Evolutionary conservation across 2,797 vertebrate species (phyloP).

Genomic region (Pogoniulus pusillus): DNA sequence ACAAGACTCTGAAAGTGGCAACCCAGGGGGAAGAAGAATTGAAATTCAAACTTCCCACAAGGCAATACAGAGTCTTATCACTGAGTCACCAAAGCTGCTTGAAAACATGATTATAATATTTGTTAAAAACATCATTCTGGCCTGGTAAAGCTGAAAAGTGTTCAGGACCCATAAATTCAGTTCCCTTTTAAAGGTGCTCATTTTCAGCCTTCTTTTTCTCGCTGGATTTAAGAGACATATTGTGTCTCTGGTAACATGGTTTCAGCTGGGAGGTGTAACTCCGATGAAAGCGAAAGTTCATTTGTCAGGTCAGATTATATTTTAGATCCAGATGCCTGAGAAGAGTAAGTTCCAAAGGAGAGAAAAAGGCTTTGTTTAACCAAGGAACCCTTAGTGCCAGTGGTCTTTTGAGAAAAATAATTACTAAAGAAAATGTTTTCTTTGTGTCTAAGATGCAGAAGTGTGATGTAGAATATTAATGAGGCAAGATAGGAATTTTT

Average conservation of each 20-base stretch:
- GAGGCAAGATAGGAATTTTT: too few relatives aligned
- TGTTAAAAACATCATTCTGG: not conserved
- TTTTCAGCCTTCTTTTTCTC: not conserved
- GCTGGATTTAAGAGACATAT: not conserved
- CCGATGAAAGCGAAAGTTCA: not conserved
- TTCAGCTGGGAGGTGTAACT: not conserved
- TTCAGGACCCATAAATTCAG: not conserved
- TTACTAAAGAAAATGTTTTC: not conserved
- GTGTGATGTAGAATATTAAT: too few relatives aligned
- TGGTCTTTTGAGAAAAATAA: not conserved
- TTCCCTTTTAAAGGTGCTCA: not conserved
- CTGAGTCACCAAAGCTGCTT: constrained; percentile 42
- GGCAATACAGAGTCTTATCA: not conserved
- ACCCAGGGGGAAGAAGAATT: constrained; percentile 32
- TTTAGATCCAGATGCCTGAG: not conserved
- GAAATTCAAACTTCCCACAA: constrained; percentile 16
- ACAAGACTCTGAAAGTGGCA: constrained; percentile 18
- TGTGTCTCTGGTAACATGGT: not conserved
- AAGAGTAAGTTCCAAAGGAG: not conserved
- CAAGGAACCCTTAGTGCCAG: not conserved
- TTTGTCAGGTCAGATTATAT: not conserved
- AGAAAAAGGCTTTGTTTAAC: not conserved
- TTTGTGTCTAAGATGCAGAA: not conserved
- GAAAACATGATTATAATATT: not conserved
- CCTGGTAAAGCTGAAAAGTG: not conserved